Base-by-base conservation (phyloP, 2,797 vertebrate genomes). In the Scomberomorus guttatus region DNA sequence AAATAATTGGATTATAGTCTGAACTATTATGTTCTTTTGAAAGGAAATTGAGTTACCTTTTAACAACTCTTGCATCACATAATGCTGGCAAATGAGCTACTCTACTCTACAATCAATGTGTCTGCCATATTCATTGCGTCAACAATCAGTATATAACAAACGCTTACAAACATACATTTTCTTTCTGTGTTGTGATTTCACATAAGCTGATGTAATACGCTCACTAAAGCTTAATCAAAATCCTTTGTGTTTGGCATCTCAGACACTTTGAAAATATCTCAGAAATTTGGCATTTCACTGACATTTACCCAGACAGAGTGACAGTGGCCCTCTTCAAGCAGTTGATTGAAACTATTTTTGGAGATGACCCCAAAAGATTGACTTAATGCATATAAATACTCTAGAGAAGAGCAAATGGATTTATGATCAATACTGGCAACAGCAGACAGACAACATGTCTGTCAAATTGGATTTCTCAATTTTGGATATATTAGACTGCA, bases 291-390 rank as follows among this genome's bases (percentile, higher is more conserved):
- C 79, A 87, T 90, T 91, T 89, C 22, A 24, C 63, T 87, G 85
- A 88, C 84, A 89, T 89, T 91, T 89, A 85, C 68, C 27, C 79
- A 85, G 87, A 66, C 67, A 74, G 72, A 82, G 64, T 42, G 76
- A 60, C 37, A 54, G 69, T 50, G 56, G 37, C 70, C 54, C 62
- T 77, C 58, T 56, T 79, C 62, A 52, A 78, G 68, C 69, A 66
- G 62, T 25, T 81, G 76, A 84, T 75, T 25, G 64, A 73, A 82
- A 75, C 70, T 81, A 75, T 82, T 86, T 88, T 76, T 42, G 68
- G 82, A 82, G 75, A 64, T 75, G 57, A 74, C 81, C 76, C 51
- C 5, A 17, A 75, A 77, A 75, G 52, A 81, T 32, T 69, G 69
- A 85, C 75, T 72, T 77, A 84, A 84, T 85, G 75, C 54, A 87